Evolutionary conservation across 2,888 invertebrate species (phyloP), one percentile per base, ranked within the genome.

Genomic region (Parapristionchus giblindavisi): DNA sequence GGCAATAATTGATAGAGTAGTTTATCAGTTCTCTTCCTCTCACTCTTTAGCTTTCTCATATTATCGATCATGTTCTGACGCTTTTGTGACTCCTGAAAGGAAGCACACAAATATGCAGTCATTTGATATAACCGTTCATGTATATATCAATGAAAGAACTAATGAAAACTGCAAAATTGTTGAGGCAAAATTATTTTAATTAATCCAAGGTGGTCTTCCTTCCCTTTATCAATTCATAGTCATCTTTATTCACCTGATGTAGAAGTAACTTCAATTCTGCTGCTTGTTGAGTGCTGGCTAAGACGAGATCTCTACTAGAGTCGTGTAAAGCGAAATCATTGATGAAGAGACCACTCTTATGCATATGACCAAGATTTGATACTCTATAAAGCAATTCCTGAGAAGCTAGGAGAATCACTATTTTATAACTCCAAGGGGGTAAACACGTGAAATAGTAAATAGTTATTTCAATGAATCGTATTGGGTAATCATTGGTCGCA

Each of bases 271-370:
- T 97, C 58, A 98, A 90, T 89, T 98, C 97, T 0, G 97, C 96
- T 0, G 96, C 95, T 88, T 98, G 97, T 88, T 98, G 98, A 0
- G 96, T 96, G 40, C 96, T 96, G 40, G 96, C 96, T 85, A 97
- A 90, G 92, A 97, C 95, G 54, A 96, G 91, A 89, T 97, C 96
- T 89, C 97, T 92, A 91, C 96, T 96, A 82, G 96, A 97, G 88
- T 98, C 98, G 88, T 98, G 97, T 93, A 98, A 95, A n/a, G 96
- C 96, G 71, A 98, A 91, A 90, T 98, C 98, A 88, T 98, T 98
- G 88, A 98, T 96, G 88, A 95, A 98, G 0, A 98, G 91, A 0
- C 97, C 96, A 0, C 95, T 94, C 61, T 93, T 93, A 78, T 96
- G 93, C 84, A 98, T 92, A 0, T 94, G 93, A n/a, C 94, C 93